Evolutionary conservation across 2,113 vertebrate species (phyloP).

Genomic region (Apus apus): DNA sequence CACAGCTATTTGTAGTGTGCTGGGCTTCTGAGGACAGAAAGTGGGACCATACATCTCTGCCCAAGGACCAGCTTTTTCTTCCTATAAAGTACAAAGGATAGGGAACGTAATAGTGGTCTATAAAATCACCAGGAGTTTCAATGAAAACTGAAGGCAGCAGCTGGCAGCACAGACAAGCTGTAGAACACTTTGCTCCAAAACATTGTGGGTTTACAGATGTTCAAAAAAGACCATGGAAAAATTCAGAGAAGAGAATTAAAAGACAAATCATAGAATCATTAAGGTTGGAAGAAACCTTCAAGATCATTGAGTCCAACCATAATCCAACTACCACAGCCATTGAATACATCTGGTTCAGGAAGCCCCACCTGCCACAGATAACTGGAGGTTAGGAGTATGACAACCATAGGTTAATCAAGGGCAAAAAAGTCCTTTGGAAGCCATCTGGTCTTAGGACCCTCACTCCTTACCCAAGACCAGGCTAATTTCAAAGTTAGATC

Average conservation of each 20-base stretch:
- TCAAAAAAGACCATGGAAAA: background rate
- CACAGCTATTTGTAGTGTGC: background rate
- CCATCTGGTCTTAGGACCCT: background rate
- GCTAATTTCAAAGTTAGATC: background rate
- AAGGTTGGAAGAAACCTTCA: too few species aligned
- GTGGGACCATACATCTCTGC: background rate
- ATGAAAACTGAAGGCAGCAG: background rate
- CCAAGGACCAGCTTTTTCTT: background rate
- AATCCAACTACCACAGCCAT: too few species aligned
- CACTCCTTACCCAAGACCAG: background rate
- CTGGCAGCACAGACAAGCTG: background rate
- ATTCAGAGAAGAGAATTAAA: background rate
- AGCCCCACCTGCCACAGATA: background rate
- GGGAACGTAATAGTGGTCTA: background rate
- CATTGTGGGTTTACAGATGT: background rate
- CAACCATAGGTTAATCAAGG: background rate
- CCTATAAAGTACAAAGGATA: background rate
- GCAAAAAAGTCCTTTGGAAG: background rate
- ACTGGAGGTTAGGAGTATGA: background rate
- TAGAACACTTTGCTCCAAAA: background rate
- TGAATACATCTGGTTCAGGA: background rate
- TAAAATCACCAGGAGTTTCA: background rate
- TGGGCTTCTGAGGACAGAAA: background rate
- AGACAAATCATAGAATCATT: too few species aligned
- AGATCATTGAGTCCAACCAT: too few species aligned